phyloP scores from a whole-genome alignment of 1,140 invertebrate species.

The Drosophila neocordata region DNA sequence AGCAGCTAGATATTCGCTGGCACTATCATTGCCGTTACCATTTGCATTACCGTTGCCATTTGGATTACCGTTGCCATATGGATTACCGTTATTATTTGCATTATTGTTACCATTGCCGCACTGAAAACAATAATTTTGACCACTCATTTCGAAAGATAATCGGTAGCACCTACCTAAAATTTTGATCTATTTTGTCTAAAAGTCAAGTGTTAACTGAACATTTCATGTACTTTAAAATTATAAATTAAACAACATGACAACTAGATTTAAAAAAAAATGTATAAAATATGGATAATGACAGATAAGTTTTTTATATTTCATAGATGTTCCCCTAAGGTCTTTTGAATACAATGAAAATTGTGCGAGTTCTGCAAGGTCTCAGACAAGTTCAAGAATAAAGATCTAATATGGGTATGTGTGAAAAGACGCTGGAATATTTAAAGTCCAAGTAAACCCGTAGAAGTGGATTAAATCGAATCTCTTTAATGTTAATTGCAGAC shows the following conservation, averaged over 20 bases:
- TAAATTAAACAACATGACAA: neutral
- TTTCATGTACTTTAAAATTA: neutral
- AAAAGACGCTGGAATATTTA: too few species aligned
- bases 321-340: too few species aligned
- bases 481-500: too few species aligned
- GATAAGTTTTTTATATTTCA: too few species aligned
- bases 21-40: neutral
- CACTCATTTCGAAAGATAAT: constrained; percentile 1
- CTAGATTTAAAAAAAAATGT: neutral
- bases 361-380: too few species aligned
- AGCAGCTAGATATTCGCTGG: neutral
- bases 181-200: neutral
- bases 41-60: neutral
- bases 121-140: neutral
- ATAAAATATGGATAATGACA: fast-evolving
- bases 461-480: too few species aligned
- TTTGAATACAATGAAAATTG: too few species aligned
- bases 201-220: neutral
- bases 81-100: neutral
- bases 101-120: neutral
- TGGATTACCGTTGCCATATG: neutral
- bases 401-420: too few species aligned
- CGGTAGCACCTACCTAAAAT: neutral
- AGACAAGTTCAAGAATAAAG: too few species aligned
- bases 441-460: too few species aligned